Percentiles rank a stretch among this genome's conserved stretches.
These are phyloP conservation scores for Pachydiplax longipennis DNA, from an alignment of 2,888 invertebrate species.

Conservation along the genomic window DNA sequence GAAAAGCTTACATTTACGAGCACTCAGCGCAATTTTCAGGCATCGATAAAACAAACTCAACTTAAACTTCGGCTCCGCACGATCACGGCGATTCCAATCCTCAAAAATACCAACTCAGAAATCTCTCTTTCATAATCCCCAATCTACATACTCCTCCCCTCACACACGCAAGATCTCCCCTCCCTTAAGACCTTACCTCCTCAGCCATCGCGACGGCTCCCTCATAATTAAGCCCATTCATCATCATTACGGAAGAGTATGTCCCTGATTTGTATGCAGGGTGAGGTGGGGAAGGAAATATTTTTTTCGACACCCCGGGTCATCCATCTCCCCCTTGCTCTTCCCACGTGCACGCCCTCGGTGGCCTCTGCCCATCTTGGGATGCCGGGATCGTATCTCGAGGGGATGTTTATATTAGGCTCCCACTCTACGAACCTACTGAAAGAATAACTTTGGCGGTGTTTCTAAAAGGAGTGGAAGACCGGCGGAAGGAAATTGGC, in stretches of 20 bases:
- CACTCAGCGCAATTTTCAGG: no score
- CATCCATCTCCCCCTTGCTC: slow-evolving; percentile 20
- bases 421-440: neutral
- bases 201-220: neutral
- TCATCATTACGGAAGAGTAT: slow-evolving; percentile 40
- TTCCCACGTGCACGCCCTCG: neutral
- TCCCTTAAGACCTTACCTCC: neutral
- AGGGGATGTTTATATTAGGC: neutral
- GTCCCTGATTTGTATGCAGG: slow-evolving; percentile 42
- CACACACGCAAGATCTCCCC: neutral
- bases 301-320: neutral
- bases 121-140: no score
- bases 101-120: neutral
- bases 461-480: neutral
- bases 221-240: slow-evolving; percentile 42
- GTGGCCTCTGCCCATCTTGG: neutral
- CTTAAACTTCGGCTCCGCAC: neutral
- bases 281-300: neutral
- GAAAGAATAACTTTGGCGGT: neutral
- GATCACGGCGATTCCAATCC: neutral
- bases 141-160: neutral
- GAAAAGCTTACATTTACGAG: no score
- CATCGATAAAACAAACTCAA: neutral
- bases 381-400: neutral
- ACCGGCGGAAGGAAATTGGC: no score